Evolutionary conservation across 2,113 vertebrate species (phyloP).

Genomic region (Dipodomys stephensi): DNA sequence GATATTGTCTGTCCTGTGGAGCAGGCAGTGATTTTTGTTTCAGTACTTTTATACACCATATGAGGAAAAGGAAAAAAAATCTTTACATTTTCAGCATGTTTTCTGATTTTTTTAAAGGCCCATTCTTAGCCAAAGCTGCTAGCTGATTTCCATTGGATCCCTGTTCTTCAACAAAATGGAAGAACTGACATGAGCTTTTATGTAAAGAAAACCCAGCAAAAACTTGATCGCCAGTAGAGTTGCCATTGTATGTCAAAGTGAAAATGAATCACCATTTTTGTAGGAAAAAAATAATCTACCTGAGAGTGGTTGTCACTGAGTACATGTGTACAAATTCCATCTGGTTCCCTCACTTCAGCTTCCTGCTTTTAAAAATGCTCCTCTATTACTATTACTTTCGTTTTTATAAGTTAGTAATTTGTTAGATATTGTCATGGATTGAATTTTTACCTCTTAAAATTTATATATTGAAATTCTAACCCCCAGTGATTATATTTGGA

Average conservation of each 20-base stretch:
- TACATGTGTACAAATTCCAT: background rate
- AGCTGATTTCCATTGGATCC: conserved; percentile 89
- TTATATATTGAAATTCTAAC: background rate
- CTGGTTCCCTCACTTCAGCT: rapidly evolving
- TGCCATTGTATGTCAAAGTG: conserved; percentile 94
- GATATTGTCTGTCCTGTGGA: conserved; percentile 91
- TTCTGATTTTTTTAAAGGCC: conserved; percentile 82
- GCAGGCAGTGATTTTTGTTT: conserved; percentile 86
- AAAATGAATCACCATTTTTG: conserved; percentile 91
- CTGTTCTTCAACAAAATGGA: conserved; percentile 91
- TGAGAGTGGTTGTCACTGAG: conserved; percentile 47
- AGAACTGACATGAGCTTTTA: conserved; percentile 88
- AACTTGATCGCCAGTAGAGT: conserved; percentile 89
- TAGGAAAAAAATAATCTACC: conserved; percentile 50
- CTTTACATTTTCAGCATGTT: conserved; percentile 85
- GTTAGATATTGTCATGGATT: background rate
- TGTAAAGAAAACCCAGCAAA: conserved; percentile 93
- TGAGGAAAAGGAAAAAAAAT: conserved; percentile 78
- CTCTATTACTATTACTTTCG: background rate
- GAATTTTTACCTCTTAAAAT: background rate
- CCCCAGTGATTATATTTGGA: background rate
- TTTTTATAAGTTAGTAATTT: background rate
- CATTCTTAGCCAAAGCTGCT: conserved; percentile 92
- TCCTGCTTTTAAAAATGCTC: background rate
- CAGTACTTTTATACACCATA: conserved; percentile 87